Evolutionary conservation across 2,888 invertebrate genomes (phyloP), one percentile per base, ranked within the genome.

Genomic region (Apoda limacodes): DNA sequence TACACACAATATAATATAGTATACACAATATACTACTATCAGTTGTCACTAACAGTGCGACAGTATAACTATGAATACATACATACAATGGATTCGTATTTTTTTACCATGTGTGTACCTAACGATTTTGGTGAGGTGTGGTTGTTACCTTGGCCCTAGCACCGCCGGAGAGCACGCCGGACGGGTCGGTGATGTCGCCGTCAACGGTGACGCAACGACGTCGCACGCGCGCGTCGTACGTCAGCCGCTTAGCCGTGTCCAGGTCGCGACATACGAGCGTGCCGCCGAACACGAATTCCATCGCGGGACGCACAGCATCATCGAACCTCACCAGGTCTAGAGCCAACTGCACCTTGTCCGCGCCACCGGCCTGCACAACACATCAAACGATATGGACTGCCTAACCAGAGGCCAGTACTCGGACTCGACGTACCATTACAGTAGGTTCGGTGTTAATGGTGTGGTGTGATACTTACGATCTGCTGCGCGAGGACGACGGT

Each of bases 161-260:
- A 58, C 98, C 98, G 52, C 98, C 98, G 32, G 93, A 88, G 19
- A 98, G 80, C 5, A 90, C 90, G 48, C 98, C 99, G 28, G 88
- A 82, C 1, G 98, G 96, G 71, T 96, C 95, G 45, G 91, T 89
- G 19, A 91, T 87, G 63, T 98, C 98, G 0, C 98, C 99, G 44
- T 93, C 94, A 3, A 94, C 66, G 1, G 98, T 97, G 12, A 98
- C 93, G 53, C 87, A 86, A 39, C 87, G 86, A 20, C 83, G 84
- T 45, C 78, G 74, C 35, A 93, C 86, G 26, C 74, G 66, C 7
- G 82, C 82, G 65, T 95, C 85, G 68, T 90, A 95, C 3, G 93
- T 88, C 3, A 97, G 87, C 65, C 85, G 84, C 60, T 88, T 88
- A 14, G 98, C 98, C 13, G 85, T 78, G 22, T 89, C 85, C 71